phyloP scores from a whole-genome alignment of 2,888 invertebrate species.

The Nysson spinosus region DNA sequence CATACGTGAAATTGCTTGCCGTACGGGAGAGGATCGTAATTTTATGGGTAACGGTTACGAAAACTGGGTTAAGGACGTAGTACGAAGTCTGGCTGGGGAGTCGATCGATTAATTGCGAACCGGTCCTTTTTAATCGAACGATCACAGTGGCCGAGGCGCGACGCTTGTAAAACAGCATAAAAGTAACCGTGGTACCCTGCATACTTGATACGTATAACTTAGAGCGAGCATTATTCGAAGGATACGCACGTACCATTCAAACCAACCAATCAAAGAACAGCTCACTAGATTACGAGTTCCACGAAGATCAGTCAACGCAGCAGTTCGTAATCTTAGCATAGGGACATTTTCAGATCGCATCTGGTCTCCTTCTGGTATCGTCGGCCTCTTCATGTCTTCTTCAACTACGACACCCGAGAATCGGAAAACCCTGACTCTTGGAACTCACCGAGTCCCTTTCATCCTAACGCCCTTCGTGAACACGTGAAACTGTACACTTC shows the following conservation, averaged over 20 bases:
- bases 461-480: too few relatives aligned
- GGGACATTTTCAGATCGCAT: slow-evolving; percentile 24
- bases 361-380: slow-evolving; percentile 25
- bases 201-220: neutral
- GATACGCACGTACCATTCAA: neutral
- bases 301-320: slow-evolving; percentile 10
- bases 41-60: slow-evolving; percentile 41
- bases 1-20: slow-evolving; percentile 14
- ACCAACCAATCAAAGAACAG: too few relatives aligned
- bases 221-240: neutral
- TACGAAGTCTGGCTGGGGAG: slow-evolving; percentile 27
- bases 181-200: neutral
- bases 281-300: slow-evolving; percentile 14
- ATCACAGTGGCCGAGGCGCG: slow-evolving; percentile 1
- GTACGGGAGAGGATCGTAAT: slow-evolving; percentile 23
- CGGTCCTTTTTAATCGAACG: slow-evolving; percentile 55
- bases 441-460: too few relatives aligned
- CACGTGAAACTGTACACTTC: too few relatives aligned
- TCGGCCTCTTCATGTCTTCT: neutral
- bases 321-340: slow-evolving; percentile 9
- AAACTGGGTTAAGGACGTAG: slow-evolving; percentile 55
- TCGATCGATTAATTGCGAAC: slow-evolving; percentile 53
- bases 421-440: too few relatives aligned
- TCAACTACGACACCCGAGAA: slow-evolving; percentile 4
- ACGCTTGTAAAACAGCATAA: neutral